A percentile compares a stretch with the other conserved stretches of the same genome.
phyloP scores from a whole-genome alignment of 2,113 vertebrate genomes.

The Bombycilla garrulus region DNA sequence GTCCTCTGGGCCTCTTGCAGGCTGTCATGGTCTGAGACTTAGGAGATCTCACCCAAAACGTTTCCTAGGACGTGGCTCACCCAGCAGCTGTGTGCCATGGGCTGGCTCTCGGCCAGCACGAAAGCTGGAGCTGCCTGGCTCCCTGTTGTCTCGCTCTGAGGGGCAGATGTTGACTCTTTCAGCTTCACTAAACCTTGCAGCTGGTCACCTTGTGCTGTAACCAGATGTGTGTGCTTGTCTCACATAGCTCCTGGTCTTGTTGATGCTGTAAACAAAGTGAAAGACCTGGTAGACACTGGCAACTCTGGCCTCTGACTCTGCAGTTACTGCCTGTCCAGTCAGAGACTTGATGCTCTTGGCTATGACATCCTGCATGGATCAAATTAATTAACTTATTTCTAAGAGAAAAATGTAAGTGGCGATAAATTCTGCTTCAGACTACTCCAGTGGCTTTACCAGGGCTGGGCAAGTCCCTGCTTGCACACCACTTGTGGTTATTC shows the following conservation, averaged over 20 bases:
- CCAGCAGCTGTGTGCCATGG: background rate
- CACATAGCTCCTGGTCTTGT: background rate
- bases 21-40: background rate
- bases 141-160: background rate
- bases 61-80: background rate
- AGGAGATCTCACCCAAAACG: background rate
- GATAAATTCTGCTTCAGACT: background rate
- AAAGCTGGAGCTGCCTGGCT: background rate
- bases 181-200: constrained; percentile 7
- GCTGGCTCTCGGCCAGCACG: background rate
- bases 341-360: background rate
- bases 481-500: background rate
- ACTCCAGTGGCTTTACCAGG: background rate
- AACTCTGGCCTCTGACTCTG: background rate
- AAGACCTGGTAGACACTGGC: background rate
- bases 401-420: background rate
- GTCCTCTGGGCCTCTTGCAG: background rate
- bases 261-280: background rate
- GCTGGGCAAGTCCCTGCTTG: background rate
- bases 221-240: background rate
- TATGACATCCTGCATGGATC: background rate
- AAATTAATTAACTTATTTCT: background rate
- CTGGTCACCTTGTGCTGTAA: constrained; percentile 27
- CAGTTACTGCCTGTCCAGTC: background rate
- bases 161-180: constrained; percentile 27